Evolutionary conservation across 2,113 vertebrate species (phyloP).

Genomic region (Lophotis ruficrista): DNA sequence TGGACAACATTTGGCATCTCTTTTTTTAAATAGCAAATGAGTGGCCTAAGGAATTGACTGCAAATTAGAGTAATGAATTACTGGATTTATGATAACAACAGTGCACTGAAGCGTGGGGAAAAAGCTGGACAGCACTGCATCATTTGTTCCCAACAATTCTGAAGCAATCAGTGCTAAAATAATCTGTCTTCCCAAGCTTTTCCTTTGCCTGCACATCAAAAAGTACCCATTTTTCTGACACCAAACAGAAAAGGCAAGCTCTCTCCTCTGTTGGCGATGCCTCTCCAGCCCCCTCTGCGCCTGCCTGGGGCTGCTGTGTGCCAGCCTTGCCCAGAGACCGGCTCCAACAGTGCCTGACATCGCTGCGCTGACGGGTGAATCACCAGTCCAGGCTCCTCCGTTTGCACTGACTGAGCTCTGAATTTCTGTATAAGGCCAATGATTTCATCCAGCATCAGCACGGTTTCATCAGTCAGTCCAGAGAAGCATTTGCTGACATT

Average conservation of each 20-base stretch:
- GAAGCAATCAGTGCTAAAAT: neutral
- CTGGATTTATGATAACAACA: neutral
- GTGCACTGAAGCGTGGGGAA: neutral
- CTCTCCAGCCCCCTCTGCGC: too few species aligned
- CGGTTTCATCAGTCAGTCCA: neutral
- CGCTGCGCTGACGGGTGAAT: rapidly evolving
- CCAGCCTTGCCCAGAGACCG: neutral
- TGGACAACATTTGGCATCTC: neutral
- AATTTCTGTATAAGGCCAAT: neutral
- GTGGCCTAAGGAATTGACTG: neutral
- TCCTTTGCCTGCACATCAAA: neutral
- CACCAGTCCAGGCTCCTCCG: neutral
- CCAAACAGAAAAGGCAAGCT: neutral
- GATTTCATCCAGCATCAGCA: neutral
- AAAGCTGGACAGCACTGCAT: neutral
- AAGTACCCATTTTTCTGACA: neutral
- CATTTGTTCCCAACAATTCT: neutral
- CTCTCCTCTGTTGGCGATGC: neutral
- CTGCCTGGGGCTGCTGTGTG: neutral
- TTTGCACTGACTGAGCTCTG: neutral
- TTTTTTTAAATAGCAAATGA: neutral
- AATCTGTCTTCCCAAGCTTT: neutral
- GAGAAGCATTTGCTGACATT: neutral
- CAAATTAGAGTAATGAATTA: neutral
- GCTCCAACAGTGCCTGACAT: neutral